Base-by-base conservation (phyloP, 1,140 invertebrate species). In the Psix sp. region DNA sequence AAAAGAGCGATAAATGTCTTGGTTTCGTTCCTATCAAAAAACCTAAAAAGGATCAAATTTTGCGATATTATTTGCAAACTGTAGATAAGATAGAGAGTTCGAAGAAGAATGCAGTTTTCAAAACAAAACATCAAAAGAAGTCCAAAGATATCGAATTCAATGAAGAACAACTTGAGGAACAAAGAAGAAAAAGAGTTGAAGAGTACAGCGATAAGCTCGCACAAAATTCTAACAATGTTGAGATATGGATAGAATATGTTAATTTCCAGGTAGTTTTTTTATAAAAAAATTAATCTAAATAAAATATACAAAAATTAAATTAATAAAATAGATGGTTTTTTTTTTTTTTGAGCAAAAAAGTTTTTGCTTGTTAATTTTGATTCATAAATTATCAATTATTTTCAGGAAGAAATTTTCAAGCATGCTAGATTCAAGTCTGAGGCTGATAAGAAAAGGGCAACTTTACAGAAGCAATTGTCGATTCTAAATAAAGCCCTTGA, bases 401-500 rank as follows among this genome's bases (percentile, higher is more conserved):
- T 66, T 26, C 43, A 81, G 72, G 60, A 83, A 45, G 73, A 67
- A 5, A 57, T 80, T 33, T 63, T 48, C 14, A 60, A 80, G 48
- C 80, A 81, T 71, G 62, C 54, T 31, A 66, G 75, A 43, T 83
- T 81, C 60, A 75, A 88, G 57, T 86, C 88, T 73, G 65, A 84
- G 54, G 86, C 84, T 67, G 78, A 81, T 10, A 49, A 52, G 18
- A 21, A 85, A 82, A 81, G 83, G 82, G 21, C 75, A 26, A 80
- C 80, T 60, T 66, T 84, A 77, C 42, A 87, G 72, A 87, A 88
- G 56, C 90, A 91, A 76, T 77, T 90, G 33, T 81, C 87, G 0
- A 90, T 91, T 42, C 71, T 90, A 10, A 87, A 91, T 42, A 89
- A 88, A 79, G 90, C 88, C 5, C 77, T 91, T 9, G 80, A 82